Percentiles rank a stretch among this genome's conserved stretches.
phyloP scores from a whole-genome alignment of 2,888 invertebrate genomes.

The Cephus nigrinus region DNA sequence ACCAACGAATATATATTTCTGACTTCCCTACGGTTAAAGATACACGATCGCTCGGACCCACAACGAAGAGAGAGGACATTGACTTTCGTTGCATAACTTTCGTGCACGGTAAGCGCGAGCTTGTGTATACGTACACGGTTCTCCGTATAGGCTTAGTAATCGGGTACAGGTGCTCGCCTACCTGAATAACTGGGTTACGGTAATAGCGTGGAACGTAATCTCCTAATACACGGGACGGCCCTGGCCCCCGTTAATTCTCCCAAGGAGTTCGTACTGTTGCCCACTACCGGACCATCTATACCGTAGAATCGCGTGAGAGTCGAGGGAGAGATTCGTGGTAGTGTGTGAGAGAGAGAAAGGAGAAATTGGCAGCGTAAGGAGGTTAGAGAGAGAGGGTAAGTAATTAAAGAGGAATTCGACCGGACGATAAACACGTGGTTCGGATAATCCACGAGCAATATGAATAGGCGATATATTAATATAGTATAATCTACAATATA shows the following conservation, averaged over 20 bases:
- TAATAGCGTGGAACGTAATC: conserved; percentile 15
- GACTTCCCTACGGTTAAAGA: background rate
- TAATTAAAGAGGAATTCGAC: background rate
- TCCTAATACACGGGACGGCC: conserved; percentile 8
- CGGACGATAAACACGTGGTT: background rate
- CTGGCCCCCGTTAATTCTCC: background rate
- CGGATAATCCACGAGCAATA: background rate
- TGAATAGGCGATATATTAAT: background rate
- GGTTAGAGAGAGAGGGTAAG: background rate
- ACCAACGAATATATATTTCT: background rate
- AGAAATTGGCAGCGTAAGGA: background rate
- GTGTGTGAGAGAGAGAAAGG: too few relatives aligned
- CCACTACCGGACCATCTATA: background rate
- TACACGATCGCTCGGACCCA: background rate
- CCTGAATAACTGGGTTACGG: conserved; percentile 12
- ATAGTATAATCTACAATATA: background rate
- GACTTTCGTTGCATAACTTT: conserved; percentile 15
- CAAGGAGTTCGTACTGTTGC: background rate
- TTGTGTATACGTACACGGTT: background rate
- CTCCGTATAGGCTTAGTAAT: conserved; percentile 4
- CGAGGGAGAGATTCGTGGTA: too few relatives aligned
- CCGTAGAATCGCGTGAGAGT: background rate
- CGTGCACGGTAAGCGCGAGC: background rate
- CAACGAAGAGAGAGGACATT: conserved; percentile 14
- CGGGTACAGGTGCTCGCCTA: conserved; percentile 9